These are phyloP conservation scores for Hoplodrina blanda DNA, from an alignment of 2,888 invertebrate genomes.

Conservation along the genomic window DNA sequence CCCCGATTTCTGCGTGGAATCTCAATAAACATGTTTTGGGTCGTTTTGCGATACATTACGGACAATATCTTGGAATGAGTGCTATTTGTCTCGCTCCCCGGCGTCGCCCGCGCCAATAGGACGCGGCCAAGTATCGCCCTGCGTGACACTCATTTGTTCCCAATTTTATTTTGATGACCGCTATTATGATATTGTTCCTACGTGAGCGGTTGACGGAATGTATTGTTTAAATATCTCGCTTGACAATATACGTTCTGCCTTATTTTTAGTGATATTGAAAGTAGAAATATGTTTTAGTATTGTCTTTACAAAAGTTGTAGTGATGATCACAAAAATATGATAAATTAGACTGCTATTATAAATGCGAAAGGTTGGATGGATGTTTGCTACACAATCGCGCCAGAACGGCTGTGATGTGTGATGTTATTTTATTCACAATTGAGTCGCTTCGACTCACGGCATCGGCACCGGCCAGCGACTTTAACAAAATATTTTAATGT, in stretches of 20 bases:
- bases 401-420: no score
- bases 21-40: slow-evolving; percentile 73
- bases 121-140: slow-evolving; percentile 67
- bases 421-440: no score
- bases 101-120: slow-evolving; percentile 55
- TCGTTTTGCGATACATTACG: slow-evolving; percentile 73
- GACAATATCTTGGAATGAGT: slow-evolving; percentile 76
- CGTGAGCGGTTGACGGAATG: slow-evolving; percentile 64
- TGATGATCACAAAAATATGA: not conserved
- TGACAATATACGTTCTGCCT: slow-evolving; percentile 6
- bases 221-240: slow-evolving; percentile 43
- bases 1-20: slow-evolving; percentile 59
- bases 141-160: slow-evolving; percentile 80
- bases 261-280: not conserved
- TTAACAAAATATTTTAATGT: no score
- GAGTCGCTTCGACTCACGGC: no score
- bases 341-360: no score
- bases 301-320: not conserved
- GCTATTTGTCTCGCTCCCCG: slow-evolving; percentile 72
- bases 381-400: no score
- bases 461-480: no score
- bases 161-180: slow-evolving; percentile 85
- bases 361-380: no score
- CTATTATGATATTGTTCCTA: slow-evolving; percentile 81
- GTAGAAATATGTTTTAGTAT: not conserved